phyloP scores from a whole-genome alignment of 2,888 invertebrate species.

The Tigriopus californicus region DNA sequence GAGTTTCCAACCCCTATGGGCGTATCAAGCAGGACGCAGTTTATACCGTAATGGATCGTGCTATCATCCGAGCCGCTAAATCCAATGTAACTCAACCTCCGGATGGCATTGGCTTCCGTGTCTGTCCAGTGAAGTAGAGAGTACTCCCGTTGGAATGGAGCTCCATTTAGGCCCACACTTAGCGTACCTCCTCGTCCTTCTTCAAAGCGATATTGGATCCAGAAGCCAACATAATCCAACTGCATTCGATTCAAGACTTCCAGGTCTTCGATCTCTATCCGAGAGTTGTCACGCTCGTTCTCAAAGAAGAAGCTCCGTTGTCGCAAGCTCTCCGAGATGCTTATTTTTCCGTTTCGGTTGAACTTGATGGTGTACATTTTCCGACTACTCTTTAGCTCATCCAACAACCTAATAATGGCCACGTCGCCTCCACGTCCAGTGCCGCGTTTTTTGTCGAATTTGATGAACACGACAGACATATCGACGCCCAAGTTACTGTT shows the following conservation, averaged over 20 bases:
- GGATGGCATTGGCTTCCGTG: background rate
- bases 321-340: background rate
- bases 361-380: conserved; percentile 8
- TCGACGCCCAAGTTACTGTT: background rate
- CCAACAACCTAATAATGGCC: background rate
- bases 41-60: background rate
- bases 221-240: conserved; percentile 12
- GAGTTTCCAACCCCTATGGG: background rate
- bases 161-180: conserved; percentile 5
- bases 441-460: background rate
- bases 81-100: background rate
- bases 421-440: background rate
- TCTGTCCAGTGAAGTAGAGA: background rate
- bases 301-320: conserved; percentile 8
- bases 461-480: background rate
- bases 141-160: background rate
- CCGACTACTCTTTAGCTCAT: background rate
- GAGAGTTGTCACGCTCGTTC: background rate
- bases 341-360: background rate
- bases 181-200: background rate
- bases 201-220: conserved; percentile 9
- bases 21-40: conserved; percentile 1
- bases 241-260: conserved; percentile 7
- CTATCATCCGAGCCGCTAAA: background rate
- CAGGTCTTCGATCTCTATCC: background rate